These are phyloP conservation scores for Adelphocoris suturalis DNA, from an alignment of 2,888 invertebrate genomes.

Conservation along the genomic window DNA sequence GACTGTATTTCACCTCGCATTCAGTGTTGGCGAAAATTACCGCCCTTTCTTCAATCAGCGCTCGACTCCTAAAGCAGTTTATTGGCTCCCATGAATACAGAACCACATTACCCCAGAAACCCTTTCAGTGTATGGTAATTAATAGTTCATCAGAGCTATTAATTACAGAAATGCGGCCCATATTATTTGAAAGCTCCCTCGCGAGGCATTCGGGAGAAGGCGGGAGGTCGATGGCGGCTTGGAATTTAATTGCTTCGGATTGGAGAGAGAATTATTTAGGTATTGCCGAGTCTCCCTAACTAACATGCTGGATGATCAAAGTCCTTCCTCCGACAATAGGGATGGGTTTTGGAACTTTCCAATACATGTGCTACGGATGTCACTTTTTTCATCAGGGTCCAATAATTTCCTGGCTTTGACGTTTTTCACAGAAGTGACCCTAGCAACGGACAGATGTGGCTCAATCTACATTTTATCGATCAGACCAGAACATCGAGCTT, in stretches of 20 bases:
- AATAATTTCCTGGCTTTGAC: not conserved
- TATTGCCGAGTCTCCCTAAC: not conserved
- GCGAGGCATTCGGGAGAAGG: not conserved
- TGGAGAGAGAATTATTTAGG: slow-evolving; percentile 11
- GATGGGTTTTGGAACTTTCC: not conserved
- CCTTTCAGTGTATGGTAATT: slow-evolving; percentile 1
- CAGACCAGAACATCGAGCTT: not conserved
- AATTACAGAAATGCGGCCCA: not conserved
- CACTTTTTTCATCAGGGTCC: not conserved
- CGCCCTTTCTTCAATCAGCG: slow-evolving; percentile 23
- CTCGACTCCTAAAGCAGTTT: not conserved
- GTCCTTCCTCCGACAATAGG: not conserved
- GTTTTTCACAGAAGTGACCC: not conserved
- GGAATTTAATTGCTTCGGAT: slow-evolving; percentile 15
- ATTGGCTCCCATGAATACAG: slow-evolving; percentile 15
- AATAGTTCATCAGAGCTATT: slow-evolving; percentile 37
- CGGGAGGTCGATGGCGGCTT: not conserved
- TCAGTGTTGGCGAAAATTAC: not conserved
- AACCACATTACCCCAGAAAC: not conserved
- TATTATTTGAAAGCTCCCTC: not conserved
- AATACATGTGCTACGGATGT: no score
- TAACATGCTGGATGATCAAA: slow-evolving; percentile 6
- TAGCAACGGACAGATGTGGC: not conserved
- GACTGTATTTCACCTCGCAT: not conserved
- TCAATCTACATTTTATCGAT: not conserved